Base-by-base conservation (phyloP, 2,888 invertebrate genomes). In the Hanleya hanleyi region DNA sequence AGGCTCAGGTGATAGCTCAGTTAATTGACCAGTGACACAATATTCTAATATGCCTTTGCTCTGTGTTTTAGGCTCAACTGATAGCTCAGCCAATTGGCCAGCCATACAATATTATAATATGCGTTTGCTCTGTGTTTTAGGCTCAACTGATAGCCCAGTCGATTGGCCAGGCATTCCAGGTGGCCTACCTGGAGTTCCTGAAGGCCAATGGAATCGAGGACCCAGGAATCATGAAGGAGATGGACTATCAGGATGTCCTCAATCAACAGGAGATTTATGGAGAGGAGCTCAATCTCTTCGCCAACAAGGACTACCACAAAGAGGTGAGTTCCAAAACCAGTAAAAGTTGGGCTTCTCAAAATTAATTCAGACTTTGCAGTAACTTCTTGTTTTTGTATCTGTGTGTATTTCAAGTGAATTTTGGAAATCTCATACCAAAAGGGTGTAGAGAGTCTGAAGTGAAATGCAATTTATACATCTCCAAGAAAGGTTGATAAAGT, bases 171-270 rank as follows among this genome's bases (percentile, higher is more conserved):
- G 99, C 99, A 37, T 99, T 99, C 92, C 98, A 91, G 85, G 99
- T 99, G 71, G 99, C 99, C 61, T 99, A 99, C 91, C 98, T 99
- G 96, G 99, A 99, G 92, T 99, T 99, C 91, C 93, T 99, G 69
- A 98, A 99, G 91, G 99, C 99, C 29, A 99, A 99, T 91, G 99
- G 99, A 70, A 99, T 99, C 88, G 99, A 99, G 91, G 99, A 99
- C 92, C 98, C 99, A 89, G 97, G 97, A 90, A 97, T 99, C 90
- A 97, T 99, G 64, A 97, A 99, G 90, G 99, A 99, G 92, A 98
- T 99, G 96, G 99, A 99, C 91, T 99, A 99, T 89, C 98, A 99
- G 90, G 99, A 99, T 91, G 99, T 99, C 18, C 93, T 99, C 68
- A 99, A 99, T 91, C 98, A 99, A 75, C 99, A 99, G 91, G 99